phyloP scores from a whole-genome alignment of 2,113 vertebrate genomes.

The Cyprinodon tularosa region DNA sequence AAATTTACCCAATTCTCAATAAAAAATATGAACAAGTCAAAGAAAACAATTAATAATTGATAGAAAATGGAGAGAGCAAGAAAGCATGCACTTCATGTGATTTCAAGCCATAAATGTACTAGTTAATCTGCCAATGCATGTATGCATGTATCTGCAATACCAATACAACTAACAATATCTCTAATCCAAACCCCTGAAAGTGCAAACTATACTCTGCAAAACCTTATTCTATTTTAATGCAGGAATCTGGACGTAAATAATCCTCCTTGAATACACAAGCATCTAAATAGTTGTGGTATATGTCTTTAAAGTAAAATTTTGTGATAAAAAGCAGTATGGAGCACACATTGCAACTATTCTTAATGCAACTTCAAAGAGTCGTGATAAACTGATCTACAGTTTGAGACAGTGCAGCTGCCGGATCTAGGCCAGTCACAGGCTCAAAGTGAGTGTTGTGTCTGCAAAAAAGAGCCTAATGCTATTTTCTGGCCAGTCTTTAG shows the following conservation, averaged over 20 bases:
- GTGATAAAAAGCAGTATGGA: constrained; percentile 37
- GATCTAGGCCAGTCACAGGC: constrained; percentile 61
- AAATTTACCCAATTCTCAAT: no score
- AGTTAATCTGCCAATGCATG: no score
- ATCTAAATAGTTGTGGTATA: constrained; percentile 38
- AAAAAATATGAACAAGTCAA: no score
- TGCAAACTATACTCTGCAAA: constrained; percentile 18
- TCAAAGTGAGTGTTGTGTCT: constrained; percentile 44
- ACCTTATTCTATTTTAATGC: constrained; percentile 7
- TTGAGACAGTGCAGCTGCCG: constrained; percentile 8
- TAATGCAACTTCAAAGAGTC: constrained; percentile 36
- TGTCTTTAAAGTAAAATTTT: constrained; percentile 32
- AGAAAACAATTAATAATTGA: no score
- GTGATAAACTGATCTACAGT: constrained; percentile 46
- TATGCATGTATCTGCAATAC: no score
- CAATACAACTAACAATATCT: no score
- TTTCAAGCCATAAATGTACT: no score
- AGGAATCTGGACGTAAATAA: not conserved
- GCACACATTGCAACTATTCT: constrained; percentile 2
- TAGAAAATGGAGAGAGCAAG: no score
- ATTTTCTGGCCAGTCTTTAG: constrained; percentile 65
- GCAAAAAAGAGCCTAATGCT: constrained; percentile 61
- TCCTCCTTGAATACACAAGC: constrained; percentile 3
- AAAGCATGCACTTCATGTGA: no score
- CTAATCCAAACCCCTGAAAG: not conserved